Base-by-base conservation (phyloP, 2,888 invertebrate genomes). In the Lepeophtheirus nordmannii region DNA sequence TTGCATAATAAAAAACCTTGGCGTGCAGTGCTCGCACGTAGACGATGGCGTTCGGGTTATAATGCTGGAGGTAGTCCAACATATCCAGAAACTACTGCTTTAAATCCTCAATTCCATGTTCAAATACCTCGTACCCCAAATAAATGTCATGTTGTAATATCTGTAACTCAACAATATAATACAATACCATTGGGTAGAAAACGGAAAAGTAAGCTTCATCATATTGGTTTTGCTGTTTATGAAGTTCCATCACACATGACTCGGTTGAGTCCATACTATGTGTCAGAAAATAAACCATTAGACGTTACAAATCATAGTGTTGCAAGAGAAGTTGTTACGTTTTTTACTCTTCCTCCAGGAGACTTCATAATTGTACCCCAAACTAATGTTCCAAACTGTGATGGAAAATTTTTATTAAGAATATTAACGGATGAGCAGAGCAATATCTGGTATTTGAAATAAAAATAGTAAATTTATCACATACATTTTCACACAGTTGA, bases 321-420 rank as follows among this genome's bases (percentile, higher is more conserved):
- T 38, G 81, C 82, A 5, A 75, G 83, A 70, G 84, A 84, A 76
- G 83, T 85, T 60, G 85, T 82, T 12, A 84, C 84, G 39, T 84
- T 85, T 75, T 85, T 86, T 77, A 82, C 84, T 64, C 77, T 86
- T 72, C 84, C 85, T 60, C 81, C 85, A 11, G 86, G 86, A 3
- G 83, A 83, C 73, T 86, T 85, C 75, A 80, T 85, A 67, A 82
- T 85, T 66, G 82, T 86, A 70, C 84, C 86, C 68, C 84, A 84
- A 77, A 82, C 85, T 67, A 82, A 82, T 70, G 78, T 81, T 68
- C 80, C 84, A 67, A 82, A 83, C 77, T 78, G 82, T 69, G 84
- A 84, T 73, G 83, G 83, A 68, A 82, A 82, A 75, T 86, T 85
- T 76, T 78, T 85, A 68, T 78, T 86, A 70, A 78, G 85, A 71